phyloP scores from a whole-genome alignment of 92 coral and sea anemone genomes.

The Pocillopora grandis region DNA sequence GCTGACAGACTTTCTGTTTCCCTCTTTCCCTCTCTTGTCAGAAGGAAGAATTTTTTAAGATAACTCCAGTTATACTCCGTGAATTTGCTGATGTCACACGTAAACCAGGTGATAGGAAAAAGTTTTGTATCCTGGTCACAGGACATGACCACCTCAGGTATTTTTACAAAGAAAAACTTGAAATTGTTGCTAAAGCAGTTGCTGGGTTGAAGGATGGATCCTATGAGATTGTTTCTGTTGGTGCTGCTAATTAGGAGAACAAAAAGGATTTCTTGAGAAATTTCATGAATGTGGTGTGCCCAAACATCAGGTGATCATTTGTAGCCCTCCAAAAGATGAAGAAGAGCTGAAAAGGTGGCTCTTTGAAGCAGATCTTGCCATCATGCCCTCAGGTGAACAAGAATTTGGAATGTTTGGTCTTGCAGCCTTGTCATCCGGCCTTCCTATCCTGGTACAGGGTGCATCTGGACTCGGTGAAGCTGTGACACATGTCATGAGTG shows the following conservation, averaged over 20 bases:
- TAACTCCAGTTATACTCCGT: background rate
- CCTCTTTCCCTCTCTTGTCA: background rate
- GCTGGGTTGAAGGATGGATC: slow-evolving; percentile 6
- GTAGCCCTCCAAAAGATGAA: background rate
- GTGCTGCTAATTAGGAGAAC: background rate
- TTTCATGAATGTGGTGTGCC: background rate
- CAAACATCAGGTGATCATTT: background rate
- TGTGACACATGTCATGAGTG: background rate
- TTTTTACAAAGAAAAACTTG: background rate
- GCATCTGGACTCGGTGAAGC: slow-evolving; percentile 3
- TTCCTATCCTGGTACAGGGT: slow-evolving; percentile 2
- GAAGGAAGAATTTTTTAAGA: background rate
- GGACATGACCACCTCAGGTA: background rate
- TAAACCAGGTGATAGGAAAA: background rate
- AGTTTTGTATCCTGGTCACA: background rate
- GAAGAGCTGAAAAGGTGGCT: background rate
- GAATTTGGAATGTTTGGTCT: background rate
- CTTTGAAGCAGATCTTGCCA: background rate
- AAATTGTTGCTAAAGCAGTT: slow-evolving; percentile 8
- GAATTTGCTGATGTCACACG: background rate
- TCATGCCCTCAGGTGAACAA: background rate
- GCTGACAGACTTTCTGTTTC: background rate
- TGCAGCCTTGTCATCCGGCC: background rate
- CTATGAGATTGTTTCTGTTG: background rate
- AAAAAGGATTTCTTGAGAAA: background rate